These are phyloP conservation scores for Xestoiulus laeticollis DNA, from an alignment of 2,888 invertebrate species.

Conservation along the genomic window DNA sequence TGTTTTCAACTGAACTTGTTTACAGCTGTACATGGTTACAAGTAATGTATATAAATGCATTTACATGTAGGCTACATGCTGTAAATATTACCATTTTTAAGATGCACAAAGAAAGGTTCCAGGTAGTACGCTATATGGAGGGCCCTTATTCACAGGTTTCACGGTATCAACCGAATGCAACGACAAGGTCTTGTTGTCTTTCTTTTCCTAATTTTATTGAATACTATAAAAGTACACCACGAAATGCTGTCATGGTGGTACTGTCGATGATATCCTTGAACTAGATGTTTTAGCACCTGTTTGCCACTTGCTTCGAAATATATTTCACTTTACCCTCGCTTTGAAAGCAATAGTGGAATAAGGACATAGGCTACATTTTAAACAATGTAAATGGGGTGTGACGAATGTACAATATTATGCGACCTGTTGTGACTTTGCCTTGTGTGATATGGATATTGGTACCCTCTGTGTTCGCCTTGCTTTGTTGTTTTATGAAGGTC, in stretches of 20 bases:
- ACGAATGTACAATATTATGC: constrained; percentile 18
- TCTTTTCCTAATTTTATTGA: not conserved
- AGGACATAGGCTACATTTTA: constrained; percentile 31
- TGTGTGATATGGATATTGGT: constrained; percentile 14
- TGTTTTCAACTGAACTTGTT: too few species aligned
- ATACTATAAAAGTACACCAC: not conserved
- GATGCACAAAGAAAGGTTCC: too few species aligned
- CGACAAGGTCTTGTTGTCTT: not conserved
- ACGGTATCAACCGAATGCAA: not conserved
- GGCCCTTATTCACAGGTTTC: too few species aligned
- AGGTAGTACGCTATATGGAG: too few species aligned
- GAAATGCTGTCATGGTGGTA: not conserved
- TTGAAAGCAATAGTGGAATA: not conserved
- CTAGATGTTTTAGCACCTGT: not conserved
- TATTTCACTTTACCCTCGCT: not conserved
- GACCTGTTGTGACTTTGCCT: not conserved
- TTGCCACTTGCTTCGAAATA: not conserved
- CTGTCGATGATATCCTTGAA: not conserved
- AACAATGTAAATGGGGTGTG: constrained; percentile 40
- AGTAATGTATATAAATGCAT: too few species aligned
- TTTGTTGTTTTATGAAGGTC: constrained; percentile 17
- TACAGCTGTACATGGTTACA: too few species aligned
- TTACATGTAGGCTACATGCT: too few species aligned
- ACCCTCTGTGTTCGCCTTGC: not conserved
- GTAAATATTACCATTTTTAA: too few species aligned